Base-by-base conservation (phyloP, 2,113 vertebrate species). In the Podarcis cretensis region DNA sequence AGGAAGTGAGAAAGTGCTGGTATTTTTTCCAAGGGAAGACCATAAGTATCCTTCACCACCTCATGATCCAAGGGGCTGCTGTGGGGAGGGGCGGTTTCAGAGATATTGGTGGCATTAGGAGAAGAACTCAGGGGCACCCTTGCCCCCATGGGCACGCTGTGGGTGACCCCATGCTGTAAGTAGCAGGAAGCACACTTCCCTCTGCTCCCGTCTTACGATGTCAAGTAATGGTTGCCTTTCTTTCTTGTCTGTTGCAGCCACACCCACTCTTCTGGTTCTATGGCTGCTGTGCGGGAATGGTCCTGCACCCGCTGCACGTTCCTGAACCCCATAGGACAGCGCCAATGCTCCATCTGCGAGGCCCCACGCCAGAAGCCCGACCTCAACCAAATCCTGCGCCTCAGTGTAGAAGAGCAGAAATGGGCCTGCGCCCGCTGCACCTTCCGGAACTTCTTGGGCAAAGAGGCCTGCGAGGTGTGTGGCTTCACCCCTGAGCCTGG, bases 311-410 rank as follows among this genome's bases (percentile, higher is more conserved):
- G 98, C 94, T 99, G 98, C 95, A 99, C 99, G 90, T 99, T 98
- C 96, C 94, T 99, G 93, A 99, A 99, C 91, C 96, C 97, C 0
- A 97, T 98, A 0, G 98, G 97, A 27, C 98, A 98, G 88, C 98
- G 98, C 35, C 98, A 99, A 94, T 99, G 99, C 95, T 98, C 98
- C 94, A 99, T 99, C 93, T 99, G 99, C 0, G 99, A 99, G 96
- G 99, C 99, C 0, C 99, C 99, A 0, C 98, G 99, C 13, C 98
- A 99, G 95, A 98, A 99, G 81, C 99, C 98, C 0, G 99, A 99
- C 95, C 98, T 99, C 6, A 99, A 99, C 94, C 98, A 98, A 94
- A 99, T 99, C 96, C 96, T 99, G 87, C 97, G 98, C 20, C 98
- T 99, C 92, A 99, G 98, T 32, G 97, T 97, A 1, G 98, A 98